Conservation (phyloP, 2,113 vertebrate species). For the Entelurus aequoreus region DNA sequence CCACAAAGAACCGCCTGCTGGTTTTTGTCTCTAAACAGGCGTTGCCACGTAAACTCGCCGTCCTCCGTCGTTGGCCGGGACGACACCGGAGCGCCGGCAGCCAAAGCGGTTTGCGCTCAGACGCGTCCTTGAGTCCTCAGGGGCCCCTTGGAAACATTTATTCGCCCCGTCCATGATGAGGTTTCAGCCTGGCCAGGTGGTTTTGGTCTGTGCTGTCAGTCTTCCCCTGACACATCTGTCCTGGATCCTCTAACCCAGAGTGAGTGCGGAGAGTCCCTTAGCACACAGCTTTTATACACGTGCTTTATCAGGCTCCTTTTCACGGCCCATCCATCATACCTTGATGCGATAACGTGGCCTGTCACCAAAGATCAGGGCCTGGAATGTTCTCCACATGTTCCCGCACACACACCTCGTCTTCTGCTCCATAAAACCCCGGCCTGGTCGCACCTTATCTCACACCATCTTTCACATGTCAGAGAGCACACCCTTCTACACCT, state of each 20-base stretch:
- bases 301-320: constrained; percentile 40
- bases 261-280: constrained; percentile 12
- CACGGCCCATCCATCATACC: constrained; percentile 59
- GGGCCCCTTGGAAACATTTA: constrained; percentile 49
- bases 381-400: constrained; percentile 69
- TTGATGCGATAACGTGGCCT: constrained; percentile 63
- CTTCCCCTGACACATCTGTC: constrained; percentile 2
- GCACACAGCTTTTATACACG: constrained; percentile 5
- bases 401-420: constrained; percentile 36
- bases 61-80: constrained; percentile 15
- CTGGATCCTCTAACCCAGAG: background rate
- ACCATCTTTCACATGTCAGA: constrained; percentile 51
- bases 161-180: constrained; percentile 47
- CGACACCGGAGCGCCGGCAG: constrained; percentile 34
- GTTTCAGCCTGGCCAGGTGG: constrained; percentile 57
- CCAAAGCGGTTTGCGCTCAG: constrained; percentile 38
- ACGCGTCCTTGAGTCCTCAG: constrained; percentile 39
- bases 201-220: constrained; percentile 18
- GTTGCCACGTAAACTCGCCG: constrained; percentile 28
- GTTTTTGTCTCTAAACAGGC: constrained; percentile 41
- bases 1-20: constrained; percentile 35
- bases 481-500: constrained; percentile 17
- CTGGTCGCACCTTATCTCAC: constrained; percentile 55
- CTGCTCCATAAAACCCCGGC: constrained; percentile 30
- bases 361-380: constrained; percentile 51